These are phyloP conservation scores for Epizoanthus scotinus DNA, from an alignment of 92 coral and sea anemone species.

Conservation along the genomic window DNA sequence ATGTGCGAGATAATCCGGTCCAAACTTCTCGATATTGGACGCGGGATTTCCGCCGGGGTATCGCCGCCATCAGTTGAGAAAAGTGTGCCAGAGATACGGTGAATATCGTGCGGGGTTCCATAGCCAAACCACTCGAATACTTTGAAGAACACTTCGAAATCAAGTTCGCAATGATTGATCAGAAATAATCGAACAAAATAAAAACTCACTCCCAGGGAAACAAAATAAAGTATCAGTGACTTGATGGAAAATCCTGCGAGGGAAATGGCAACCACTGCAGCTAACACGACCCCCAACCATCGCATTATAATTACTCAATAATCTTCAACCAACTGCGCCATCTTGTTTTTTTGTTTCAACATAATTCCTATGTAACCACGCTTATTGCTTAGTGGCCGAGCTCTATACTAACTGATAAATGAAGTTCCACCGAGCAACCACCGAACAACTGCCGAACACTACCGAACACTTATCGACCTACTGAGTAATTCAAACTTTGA, in stretches of 20 bases:
- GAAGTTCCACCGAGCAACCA: neutral
- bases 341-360: constrained; percentile 56
- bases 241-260: constrained; percentile 72
- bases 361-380: constrained; percentile 44
- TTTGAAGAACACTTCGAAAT: constrained; percentile 77
- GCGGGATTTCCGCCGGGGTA: constrained; percentile 66
- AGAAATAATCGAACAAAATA: constrained; percentile 63
- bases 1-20: constrained; percentile 67
- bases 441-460: neutral
- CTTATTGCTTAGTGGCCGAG: constrained; percentile 34
- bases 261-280: constrained; percentile 57
- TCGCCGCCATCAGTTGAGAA: constrained; percentile 50
- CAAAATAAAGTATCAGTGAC: constrained; percentile 49
- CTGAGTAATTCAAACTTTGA: no score
- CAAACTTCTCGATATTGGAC: constrained; percentile 61
- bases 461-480: neutral
- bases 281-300: constrained; percentile 53
- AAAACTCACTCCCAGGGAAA: constrained; percentile 40
- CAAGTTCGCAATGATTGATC: constrained; percentile 67
- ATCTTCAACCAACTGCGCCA: constrained; percentile 55
- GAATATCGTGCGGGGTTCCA: constrained; percentile 73
- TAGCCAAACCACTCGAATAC: constrained; percentile 74
- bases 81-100: constrained; percentile 47
- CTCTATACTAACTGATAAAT: neutral
- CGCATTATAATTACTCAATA: constrained; percentile 53